Percentiles rank a stretch among this genome's conserved stretches.
phyloP scores from a whole-genome alignment of 2,888 invertebrate genomes.

The Cosmorhoe ocellata region DNA sequence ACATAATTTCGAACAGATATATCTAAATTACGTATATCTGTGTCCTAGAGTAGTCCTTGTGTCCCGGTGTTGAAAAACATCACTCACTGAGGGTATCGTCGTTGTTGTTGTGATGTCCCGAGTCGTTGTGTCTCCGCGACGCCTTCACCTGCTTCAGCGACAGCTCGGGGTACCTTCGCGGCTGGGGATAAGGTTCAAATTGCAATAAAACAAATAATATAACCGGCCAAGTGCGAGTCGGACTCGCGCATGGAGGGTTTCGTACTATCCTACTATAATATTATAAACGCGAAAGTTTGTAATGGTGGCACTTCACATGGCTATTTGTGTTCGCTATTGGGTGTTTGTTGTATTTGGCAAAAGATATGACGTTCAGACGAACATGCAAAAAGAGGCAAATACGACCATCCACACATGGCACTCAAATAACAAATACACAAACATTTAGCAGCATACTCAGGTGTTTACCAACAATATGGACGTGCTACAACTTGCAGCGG shows the following conservation, averaged over 20 bases:
- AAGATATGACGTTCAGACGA: conserved; percentile 5
- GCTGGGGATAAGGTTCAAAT: conserved; percentile 63
- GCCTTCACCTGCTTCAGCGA: conserved; percentile 95
- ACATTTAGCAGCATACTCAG: not conserved
- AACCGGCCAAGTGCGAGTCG: too few relatives aligned
- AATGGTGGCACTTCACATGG: too few relatives aligned
- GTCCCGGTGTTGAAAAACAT: not conserved
- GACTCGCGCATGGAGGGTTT: too few relatives aligned
- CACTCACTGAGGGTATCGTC: conserved; percentile 68
- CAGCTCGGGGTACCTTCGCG: conserved; percentile 92
- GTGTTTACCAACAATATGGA: not conserved
- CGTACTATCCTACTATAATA: too few relatives aligned
- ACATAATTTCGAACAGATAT: too few relatives aligned
- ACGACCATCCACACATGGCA: not conserved
- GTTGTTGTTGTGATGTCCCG: conserved; percentile 53
- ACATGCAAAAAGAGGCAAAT: not conserved
- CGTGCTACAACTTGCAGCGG: not conserved
- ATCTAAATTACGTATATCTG: too few relatives aligned
- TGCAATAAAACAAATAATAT: not conserved
- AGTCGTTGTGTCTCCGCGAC: conserved; percentile 58
- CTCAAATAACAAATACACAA: conserved; percentile 3
- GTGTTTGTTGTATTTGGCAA: conserved; percentile 15
- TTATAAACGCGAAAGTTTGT: too few relatives aligned
- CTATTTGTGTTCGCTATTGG: too few relatives aligned
- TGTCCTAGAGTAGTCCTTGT: too few relatives aligned